phyloP scores from a whole-genome alignment of 2,888 invertebrate genomes.

The Adineta ricciae region DNA sequence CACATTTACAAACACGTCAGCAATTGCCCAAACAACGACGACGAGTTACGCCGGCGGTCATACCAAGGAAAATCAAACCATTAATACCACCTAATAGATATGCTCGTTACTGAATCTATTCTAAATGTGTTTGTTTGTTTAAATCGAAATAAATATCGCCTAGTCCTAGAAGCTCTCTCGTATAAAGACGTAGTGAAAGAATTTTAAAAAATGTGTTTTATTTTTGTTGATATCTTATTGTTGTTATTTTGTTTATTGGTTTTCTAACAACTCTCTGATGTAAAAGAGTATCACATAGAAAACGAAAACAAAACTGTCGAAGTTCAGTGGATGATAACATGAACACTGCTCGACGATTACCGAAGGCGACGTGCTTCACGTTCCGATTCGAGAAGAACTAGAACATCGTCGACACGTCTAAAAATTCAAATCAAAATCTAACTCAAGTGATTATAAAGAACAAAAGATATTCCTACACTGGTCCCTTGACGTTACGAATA shows the following conservation, averaged over 20 bases:
- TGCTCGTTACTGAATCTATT: not conserved
- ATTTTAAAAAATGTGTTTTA: not conserved
- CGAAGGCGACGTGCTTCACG: conserved; percentile 96
- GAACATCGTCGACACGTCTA: conserved; percentile 67
- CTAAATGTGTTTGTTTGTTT: no score
- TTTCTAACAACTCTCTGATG: not conserved
- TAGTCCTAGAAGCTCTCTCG: no score
- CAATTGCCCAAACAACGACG: conserved; percentile 32
- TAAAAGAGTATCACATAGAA: not conserved
- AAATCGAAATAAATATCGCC: no score
- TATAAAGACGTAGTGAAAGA: not conserved
- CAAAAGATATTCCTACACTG: conserved; percentile 68
- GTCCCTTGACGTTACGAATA: conserved; percentile 48
- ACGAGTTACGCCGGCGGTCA: conserved; percentile 21
- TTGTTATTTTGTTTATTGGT: not conserved
- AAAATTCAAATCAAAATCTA: not conserved
- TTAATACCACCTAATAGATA: not conserved
- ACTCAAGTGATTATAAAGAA: no score
- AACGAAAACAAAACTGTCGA: not conserved
- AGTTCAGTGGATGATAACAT: not conserved
- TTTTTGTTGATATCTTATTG: not conserved
- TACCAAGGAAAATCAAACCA: not conserved
- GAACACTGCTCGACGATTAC: conserved; percentile 36
- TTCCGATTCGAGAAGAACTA: conserved; percentile 94
- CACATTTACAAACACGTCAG: conserved; percentile 28